A percentile compares a stretch with the other conserved stretches of the same genome.
Conservation (phyloP, 2,888 invertebrate species). For the Microplitis manilae region DNA sequence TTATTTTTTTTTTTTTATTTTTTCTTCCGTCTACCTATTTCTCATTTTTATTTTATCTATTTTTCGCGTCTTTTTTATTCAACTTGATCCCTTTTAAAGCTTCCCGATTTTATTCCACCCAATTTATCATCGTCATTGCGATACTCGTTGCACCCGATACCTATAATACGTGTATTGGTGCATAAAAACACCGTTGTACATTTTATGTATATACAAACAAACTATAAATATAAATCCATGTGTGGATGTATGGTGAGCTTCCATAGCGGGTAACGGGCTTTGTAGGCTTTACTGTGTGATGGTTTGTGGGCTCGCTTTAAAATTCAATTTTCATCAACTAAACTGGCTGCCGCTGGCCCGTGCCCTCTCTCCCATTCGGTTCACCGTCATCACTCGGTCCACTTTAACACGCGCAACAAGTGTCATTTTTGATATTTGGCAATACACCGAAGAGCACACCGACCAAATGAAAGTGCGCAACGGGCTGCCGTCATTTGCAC, state of each 20-base stretch:
- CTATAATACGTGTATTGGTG: slow-evolving; percentile 1
- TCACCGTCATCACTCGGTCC: slow-evolving; percentile 48
- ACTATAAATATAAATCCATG: slow-evolving; percentile 11
- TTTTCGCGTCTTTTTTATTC: slow-evolving; percentile 17
- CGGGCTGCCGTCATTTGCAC: slow-evolving; percentile 40
- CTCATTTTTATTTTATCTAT: slow-evolving; percentile 12
- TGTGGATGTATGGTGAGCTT: neutral
- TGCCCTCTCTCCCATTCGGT: neutral
- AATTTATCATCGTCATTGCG: slow-evolving; percentile 46
- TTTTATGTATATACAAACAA: slow-evolving; percentile 27
- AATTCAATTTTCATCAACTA: slow-evolving; percentile 33
- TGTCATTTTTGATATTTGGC: slow-evolving; percentile 52
- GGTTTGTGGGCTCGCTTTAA: slow-evolving; percentile 20
- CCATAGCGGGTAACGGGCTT: slow-evolving; percentile 40
- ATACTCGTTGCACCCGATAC: slow-evolving; percentile 8
- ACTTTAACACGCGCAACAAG: slow-evolving; percentile 55
- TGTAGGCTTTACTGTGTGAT: slow-evolving; percentile 38
- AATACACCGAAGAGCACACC: slow-evolving; percentile 37
- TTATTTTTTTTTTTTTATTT: neutral
- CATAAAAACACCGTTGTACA: slow-evolving; percentile 4
- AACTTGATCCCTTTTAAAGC: slow-evolving; percentile 30
- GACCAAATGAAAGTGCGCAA: slow-evolving; percentile 40
- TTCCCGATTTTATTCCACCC: slow-evolving; percentile 42
- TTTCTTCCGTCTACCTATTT: slow-evolving; percentile 15
- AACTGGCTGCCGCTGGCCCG: neutral